phyloP scores from a whole-genome alignment of 2,888 invertebrate genomes.

The Steromphala cineraria region DNA sequence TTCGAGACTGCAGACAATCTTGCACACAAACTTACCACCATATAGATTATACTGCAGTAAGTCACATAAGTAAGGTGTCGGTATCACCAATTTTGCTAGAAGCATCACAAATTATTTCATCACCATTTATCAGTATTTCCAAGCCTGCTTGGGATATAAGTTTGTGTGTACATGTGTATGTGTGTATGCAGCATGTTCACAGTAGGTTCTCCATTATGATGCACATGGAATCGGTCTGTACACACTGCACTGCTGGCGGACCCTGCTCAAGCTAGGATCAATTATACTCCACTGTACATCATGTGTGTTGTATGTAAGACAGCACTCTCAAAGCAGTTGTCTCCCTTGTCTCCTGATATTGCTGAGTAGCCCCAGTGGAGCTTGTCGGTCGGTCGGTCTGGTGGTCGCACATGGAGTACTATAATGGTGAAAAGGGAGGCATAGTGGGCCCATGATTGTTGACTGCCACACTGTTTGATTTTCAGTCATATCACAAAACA shows the following conservation, averaged over 20 bases:
- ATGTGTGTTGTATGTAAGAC: neutral
- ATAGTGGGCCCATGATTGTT: neutral
- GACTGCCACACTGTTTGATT: conserved; percentile 22
- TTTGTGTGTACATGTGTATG: neutral
- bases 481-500: conserved; percentile 9
- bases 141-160: conserved; percentile 24
- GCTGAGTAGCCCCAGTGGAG: neutral
- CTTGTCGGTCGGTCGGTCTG: neutral
- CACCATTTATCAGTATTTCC: conserved; percentile 19
- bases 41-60: neutral
- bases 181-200: too few relatives aligned
- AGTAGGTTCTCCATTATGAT: too few relatives aligned
- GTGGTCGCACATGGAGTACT: neutral
- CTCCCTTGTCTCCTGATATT: neutral
- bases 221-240: too few relatives aligned
- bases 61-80: neutral
- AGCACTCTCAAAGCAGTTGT: neutral
- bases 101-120: conserved; percentile 10
- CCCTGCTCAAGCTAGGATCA: neutral
- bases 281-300: neutral
- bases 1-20: neutral
- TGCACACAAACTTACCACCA: conserved; percentile 3
- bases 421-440: conserved; percentile 10
- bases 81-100: conserved; percentile 3
- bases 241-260: neutral